Base-by-base conservation (phyloP, 2,888 invertebrate genomes). In the Parnassius orleans region DNA sequence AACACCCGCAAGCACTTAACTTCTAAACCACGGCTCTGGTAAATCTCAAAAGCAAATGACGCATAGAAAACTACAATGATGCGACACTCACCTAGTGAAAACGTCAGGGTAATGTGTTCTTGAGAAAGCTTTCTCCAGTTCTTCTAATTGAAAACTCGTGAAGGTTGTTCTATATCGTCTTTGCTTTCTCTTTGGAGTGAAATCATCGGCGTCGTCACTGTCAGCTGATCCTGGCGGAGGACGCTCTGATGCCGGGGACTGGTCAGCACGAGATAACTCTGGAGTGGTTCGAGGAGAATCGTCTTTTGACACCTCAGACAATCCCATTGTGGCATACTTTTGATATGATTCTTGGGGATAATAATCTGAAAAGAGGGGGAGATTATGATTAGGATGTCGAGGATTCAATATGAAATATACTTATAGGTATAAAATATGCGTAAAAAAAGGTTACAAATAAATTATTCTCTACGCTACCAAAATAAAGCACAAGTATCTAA, bases 81-180 rank as follows among this genome's bases (percentile, higher is more conserved):
- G 33, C 19, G 11, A 1, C 11, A 72, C 91, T 89, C 78, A 97
- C 97, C 97, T 96, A 52, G 98, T 98, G 89, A 99, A 99, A 2
- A 99, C 98, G 86, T 99, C 99, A 46, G 99, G 99, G 84, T 99
- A 99, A 86, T 99, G 99, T 12, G 99, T 99, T 80, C 98, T 95
- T 2, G 98, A 96, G 90, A 99, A 99, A 0, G 98, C 98, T 81
- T 98, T 98, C 87, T 99, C 98, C 74, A 99, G 87, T 84, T 99
- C 98, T 83, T 99, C 98, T 70, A 99, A 92, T 85, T 99, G 97
- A 79, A 97, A 98, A 78, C 97, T 97, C 53, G 98, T 98, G 86
- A 98, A 98, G 43, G 98, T 98, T n/a, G 98, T 98, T 69, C 98
- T 93, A 82, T 98, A 98, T 53, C 98, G 91, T 10, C 98, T 92